Percentiles rank a stretch among this genome's conserved stretches.
These are phyloP conservation scores for Megamerina dolium DNA, from an alignment of 2,888 invertebrate species.

Conservation along the genomic window DNA sequence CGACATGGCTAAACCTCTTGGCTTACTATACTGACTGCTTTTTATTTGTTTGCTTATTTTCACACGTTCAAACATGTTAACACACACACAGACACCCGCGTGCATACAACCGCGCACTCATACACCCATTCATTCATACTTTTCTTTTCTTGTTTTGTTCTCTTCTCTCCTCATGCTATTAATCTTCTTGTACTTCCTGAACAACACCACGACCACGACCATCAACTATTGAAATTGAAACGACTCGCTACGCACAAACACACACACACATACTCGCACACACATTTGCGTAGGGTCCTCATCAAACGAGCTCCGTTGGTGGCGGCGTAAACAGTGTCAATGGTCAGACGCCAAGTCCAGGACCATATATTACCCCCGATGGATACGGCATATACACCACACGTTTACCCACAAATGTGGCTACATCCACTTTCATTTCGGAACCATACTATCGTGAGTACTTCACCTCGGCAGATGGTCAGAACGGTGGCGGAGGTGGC, in stretches of 20 bases:
- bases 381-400: slow-evolving; percentile 49
- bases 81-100: background rate
- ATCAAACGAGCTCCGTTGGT: slow-evolving; percentile 31
- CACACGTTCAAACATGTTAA: slow-evolving; percentile 3
- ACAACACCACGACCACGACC: too few species aligned
- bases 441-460: slow-evolving; percentile 74
- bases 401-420: slow-evolving; percentile 42
- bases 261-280: background rate
- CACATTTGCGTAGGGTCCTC: slow-evolving; percentile 39
- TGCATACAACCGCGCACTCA: background rate
- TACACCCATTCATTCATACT: slow-evolving; percentile 11
- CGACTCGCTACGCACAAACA: too few species aligned
- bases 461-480: slow-evolving; percentile 55
- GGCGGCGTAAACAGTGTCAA: slow-evolving; percentile 38
- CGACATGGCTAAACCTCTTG: background rate
- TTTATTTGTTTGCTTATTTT: slow-evolving; percentile 5
- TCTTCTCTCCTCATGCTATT: slow-evolving; percentile 9
- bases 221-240: too few species aligned
- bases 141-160: slow-evolving; percentile 11
- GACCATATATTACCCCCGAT: slow-evolving; percentile 48
- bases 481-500: slow-evolving; percentile 50
- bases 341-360: slow-evolving; percentile 49
- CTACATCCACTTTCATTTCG: slow-evolving; percentile 55
- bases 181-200: slow-evolving; percentile 12
- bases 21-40: too few species aligned